phyloP scores from a whole-genome alignment of 2,797 vertebrate species.

The Microctenopoma stevenorrisi region DNA sequence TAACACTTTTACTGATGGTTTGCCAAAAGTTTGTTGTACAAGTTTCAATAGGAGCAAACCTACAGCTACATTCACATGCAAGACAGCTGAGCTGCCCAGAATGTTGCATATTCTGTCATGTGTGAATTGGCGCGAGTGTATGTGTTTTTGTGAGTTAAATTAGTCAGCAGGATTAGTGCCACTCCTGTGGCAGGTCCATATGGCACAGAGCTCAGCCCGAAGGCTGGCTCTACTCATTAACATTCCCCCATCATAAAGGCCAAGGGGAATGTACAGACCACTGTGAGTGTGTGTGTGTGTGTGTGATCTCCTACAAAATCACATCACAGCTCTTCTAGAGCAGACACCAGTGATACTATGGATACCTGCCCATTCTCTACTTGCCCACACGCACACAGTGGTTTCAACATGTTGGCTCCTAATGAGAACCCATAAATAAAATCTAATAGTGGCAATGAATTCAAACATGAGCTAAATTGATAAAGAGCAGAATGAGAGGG shows the following conservation, averaged over 20 bases:
- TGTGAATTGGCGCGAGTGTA: not conserved
- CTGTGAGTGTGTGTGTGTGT: conserved; percentile 19
- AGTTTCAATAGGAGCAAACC: not conserved
- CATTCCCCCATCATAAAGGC: conserved; percentile 51
- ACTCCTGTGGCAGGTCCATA: conserved; percentile 60
- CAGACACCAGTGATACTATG: conserved; percentile 6
- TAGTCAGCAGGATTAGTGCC: conserved; percentile 59
- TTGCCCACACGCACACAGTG: not conserved
- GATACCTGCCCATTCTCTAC: conserved; percentile 3
- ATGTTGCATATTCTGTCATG: conserved; percentile 10
- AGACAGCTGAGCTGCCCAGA: not conserved
- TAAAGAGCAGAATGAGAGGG: conserved; percentile 23
- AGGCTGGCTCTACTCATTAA: conserved; percentile 65
- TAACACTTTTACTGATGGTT: not conserved
- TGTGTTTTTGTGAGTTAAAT: conserved; percentile 36
- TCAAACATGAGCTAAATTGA: conserved; percentile 45
- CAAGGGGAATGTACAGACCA: conserved; percentile 41
- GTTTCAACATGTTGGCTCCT: not conserved
- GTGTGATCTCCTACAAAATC: conserved; percentile 12
- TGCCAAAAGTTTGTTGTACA: not conserved
- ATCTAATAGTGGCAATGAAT: conserved; percentile 29
- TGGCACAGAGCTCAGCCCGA: conserved; percentile 59
- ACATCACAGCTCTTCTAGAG: not conserved
- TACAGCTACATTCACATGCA: not conserved
- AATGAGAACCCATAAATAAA: conserved; percentile 31